phyloP scores from a whole-genome alignment of 2,113 vertebrate species.

The Nymphicus hollandicus region DNA sequence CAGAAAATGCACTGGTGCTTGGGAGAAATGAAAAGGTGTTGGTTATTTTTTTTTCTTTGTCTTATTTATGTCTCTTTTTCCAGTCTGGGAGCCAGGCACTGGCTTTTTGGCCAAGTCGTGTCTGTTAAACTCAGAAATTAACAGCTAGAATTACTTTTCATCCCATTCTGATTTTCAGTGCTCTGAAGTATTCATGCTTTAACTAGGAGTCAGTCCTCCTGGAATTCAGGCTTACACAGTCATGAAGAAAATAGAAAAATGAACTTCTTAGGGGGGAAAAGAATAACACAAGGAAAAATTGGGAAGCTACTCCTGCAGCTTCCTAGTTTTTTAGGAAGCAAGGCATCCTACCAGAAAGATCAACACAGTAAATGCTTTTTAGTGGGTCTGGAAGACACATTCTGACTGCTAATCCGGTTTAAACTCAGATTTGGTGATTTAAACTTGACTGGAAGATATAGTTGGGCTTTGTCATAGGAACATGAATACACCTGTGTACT shows the following conservation, averaged over 20 bases:
- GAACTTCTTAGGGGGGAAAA: background rate
- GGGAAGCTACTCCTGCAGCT: background rate
- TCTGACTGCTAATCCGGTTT: background rate
- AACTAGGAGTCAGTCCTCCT: background rate
- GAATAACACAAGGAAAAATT: background rate
- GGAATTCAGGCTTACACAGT: background rate
- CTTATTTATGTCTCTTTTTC: background rate
- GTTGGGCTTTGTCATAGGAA: background rate
- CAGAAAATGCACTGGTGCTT: background rate
- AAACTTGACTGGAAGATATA: background rate
- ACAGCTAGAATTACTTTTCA: background rate
- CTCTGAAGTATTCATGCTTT: background rate
- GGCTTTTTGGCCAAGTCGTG: background rate
- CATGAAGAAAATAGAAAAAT: background rate
- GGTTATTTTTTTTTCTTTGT: background rate
- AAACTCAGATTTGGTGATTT: background rate
- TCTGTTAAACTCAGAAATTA: background rate
- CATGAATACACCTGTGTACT: background rate
- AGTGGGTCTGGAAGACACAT: background rate
- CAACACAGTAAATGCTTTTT: background rate
- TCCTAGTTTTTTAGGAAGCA: background rate
- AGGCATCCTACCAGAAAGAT: background rate
- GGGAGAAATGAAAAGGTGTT: background rate
- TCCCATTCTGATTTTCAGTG: background rate
- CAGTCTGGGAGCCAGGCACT: background rate